These are phyloP conservation scores for Aphelocoma californica DNA, from an alignment of 2,797 vertebrate genomes.

Conservation along the genomic window DNA sequence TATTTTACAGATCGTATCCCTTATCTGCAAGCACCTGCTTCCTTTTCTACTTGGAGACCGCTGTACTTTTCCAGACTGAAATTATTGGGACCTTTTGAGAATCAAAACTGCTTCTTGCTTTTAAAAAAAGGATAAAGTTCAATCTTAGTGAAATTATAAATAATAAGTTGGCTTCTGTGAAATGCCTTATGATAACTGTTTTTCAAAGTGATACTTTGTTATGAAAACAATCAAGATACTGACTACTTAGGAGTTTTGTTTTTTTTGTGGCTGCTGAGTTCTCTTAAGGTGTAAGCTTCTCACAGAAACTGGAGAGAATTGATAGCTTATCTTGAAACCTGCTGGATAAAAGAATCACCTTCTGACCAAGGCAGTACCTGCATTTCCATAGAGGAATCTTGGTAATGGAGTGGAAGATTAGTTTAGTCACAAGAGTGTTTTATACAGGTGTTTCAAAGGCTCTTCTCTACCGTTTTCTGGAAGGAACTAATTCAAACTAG, in stretches of 20 bases:
- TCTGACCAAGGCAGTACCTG: background rate
- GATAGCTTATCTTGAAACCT: background rate
- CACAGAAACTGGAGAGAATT: background rate
- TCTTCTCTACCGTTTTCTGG: slow-evolving; percentile 14
- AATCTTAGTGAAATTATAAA: slow-evolving; percentile 61
- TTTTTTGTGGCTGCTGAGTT: background rate
- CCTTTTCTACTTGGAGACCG: slow-evolving; percentile 8
- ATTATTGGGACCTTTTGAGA: slow-evolving; percentile 47
- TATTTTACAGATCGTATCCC: background rate
- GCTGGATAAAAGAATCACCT: background rate
- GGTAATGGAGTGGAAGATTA: slow-evolving; percentile 27
- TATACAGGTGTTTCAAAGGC: slow-evolving; percentile 14
- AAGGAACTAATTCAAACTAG: slow-evolving; percentile 8
- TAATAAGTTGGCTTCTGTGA: slow-evolving; percentile 44
- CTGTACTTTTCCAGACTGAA: slow-evolving; percentile 31
- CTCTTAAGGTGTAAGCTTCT: background rate
- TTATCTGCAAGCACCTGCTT: slow-evolving; percentile 11
- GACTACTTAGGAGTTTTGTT: background rate
- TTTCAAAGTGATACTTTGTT: slow-evolving; percentile 28
- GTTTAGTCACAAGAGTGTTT: background rate
- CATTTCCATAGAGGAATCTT: background rate
- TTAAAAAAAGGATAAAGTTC: slow-evolving; percentile 47
- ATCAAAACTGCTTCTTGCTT: slow-evolving; percentile 46
- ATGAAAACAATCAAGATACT: background rate
- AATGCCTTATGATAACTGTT: slow-evolving; percentile 34